Evolutionary conservation across 2,113 vertebrate species (phyloP).

Genomic region (Colistium nudipinnis): DNA sequence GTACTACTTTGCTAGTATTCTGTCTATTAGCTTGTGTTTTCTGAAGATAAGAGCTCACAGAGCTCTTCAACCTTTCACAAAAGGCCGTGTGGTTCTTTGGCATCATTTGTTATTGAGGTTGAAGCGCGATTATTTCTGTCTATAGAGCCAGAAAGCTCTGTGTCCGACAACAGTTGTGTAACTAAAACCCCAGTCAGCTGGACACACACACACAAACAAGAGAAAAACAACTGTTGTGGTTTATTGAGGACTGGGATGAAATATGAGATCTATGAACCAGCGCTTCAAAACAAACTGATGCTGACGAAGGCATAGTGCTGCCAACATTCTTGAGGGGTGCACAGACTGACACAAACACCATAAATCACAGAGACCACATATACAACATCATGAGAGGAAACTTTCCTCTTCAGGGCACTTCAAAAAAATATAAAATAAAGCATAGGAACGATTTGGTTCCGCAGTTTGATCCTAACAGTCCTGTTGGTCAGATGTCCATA

Average conservation of each 20-base stretch:
- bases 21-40: neutral
- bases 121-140: conserved; percentile 21
- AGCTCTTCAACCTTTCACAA: neutral
- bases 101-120: neutral
- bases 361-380: conserved; percentile 44
- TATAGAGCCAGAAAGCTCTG: conserved; percentile 16
- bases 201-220: neutral
- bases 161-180: conserved; percentile 20
- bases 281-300: conserved; percentile 46
- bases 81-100: neutral
- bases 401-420: conserved; percentile 7
- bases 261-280: conserved; percentile 44
- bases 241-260: conserved; percentile 24
- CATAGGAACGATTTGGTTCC: neutral
- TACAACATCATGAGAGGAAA: neutral
- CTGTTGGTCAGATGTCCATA: conserved; percentile 18
- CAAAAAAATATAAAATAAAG: neutral
- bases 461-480: conserved; percentile 7
- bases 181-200: conserved; percentile 12
- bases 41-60: neutral
- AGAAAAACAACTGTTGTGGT: conserved; percentile 3
- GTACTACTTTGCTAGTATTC: neutral
- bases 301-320: conserved; percentile 30
- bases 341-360: conserved; percentile 39
- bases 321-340: conserved; percentile 40